Percentiles rank a stretch among this genome's conserved stretches.
Evolutionary conservation across 1,140 invertebrate genomes (phyloP).

Genomic region (Hydropsyche tenuis): DNA sequence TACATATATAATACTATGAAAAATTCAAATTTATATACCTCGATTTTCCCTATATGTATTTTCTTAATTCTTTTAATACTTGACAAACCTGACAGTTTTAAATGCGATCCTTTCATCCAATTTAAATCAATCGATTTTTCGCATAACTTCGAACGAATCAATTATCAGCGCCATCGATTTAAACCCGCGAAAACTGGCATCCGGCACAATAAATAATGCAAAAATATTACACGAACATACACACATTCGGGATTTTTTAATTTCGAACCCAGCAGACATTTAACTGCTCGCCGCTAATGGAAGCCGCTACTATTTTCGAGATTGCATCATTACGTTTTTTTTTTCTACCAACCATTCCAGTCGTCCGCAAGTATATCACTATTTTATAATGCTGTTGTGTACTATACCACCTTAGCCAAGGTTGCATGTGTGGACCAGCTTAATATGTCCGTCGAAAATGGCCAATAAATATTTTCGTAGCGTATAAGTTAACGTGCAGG

Average conservation of each 20-base stretch:
- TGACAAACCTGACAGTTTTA: no score
- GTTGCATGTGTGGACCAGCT: background rate
- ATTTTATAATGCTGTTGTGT: background rate
- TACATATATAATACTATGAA: no score
- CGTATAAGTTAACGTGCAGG: constrained; percentile 2
- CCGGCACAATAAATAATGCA: background rate
- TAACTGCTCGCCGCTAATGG: constrained; percentile 5
- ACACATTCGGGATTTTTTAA: background rate
- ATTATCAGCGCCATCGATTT: no score
- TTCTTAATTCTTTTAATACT: no score
- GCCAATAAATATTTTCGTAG: constrained; percentile 6
- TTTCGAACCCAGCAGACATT: background rate
- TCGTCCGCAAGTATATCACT: background rate
- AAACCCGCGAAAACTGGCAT: no score
- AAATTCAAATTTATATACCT: no score
- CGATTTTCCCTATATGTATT: no score
- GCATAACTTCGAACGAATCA: no score
- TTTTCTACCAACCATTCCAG: background rate
- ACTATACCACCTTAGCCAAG: background rate
- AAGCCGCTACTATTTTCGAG: constrained; percentile 5
- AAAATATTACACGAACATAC: background rate
- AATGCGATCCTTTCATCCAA: no score
- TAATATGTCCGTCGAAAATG: background rate
- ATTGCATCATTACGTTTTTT: constrained; percentile 29
- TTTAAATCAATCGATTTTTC: no score